A percentile compares a stretch with the other conserved stretches of the same genome.
phyloP scores from a whole-genome alignment of 2,888 invertebrate species.

The Anagyrus pseudococci region DNA sequence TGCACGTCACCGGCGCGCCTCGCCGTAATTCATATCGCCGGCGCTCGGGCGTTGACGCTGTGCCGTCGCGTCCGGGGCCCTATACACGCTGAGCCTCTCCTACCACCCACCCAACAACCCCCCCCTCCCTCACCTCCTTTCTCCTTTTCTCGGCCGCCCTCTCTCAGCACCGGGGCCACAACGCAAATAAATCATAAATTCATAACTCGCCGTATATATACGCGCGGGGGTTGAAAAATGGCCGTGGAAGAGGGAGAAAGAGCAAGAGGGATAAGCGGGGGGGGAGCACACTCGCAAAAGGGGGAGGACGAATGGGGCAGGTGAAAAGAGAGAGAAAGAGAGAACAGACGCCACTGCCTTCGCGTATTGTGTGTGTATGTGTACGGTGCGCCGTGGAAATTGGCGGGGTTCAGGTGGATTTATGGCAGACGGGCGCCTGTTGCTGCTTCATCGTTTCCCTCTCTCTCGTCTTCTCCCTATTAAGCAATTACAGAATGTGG shows the following conservation, averaged over 20 bases:
- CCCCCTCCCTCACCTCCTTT: no score
- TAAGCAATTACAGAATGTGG: neutral
- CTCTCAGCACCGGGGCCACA: no score
- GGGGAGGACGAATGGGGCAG: no score
- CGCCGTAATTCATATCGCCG: slow-evolving; percentile 54
- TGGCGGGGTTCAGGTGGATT: neutral
- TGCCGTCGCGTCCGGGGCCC: neutral
- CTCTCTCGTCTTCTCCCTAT: neutral
- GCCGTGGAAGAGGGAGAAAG: slow-evolving; percentile 10
- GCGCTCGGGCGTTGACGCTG: neutral
- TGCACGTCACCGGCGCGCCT: slow-evolving; percentile 53
- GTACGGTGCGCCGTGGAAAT: neutral
- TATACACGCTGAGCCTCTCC: no score
- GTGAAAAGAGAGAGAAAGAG: no score
- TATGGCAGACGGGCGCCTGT: neutral
- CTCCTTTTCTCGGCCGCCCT: no score
- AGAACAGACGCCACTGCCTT: no score
- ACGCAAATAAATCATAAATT: slow-evolving; percentile 56
- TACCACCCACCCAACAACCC: no score
- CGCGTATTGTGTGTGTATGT: neutral
- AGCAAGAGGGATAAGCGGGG: no score
- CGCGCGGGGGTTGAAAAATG: slow-evolving; percentile 32
- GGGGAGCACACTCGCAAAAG: no score
- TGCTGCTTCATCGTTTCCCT: no score
- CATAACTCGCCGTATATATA: slow-evolving; percentile 44